Percentiles rank a stretch among this genome's conserved stretches.
These are phyloP conservation scores for Potamilus streckersoni DNA, from an alignment of 1,140 invertebrate species.

Conservation along the genomic window DNA sequence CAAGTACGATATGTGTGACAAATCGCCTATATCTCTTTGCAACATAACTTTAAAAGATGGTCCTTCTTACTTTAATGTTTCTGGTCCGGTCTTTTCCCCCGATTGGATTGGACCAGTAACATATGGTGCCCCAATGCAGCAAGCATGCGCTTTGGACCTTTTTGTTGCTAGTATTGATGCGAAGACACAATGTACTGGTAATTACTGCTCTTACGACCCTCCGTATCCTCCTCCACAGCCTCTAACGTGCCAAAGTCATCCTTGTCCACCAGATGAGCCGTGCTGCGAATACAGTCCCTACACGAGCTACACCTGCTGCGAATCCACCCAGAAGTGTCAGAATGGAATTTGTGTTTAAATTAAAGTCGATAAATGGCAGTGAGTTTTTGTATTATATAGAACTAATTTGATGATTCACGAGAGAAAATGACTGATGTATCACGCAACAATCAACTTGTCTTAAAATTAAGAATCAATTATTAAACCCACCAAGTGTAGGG, in stretches of 20 bases:
- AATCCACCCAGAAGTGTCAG: conserved; percentile 29
- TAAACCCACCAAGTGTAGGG: no score
- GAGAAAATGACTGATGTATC: no score
- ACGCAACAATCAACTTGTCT: no score
- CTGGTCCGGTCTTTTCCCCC: conserved; percentile 35
- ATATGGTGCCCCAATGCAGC: conserved; percentile 30
- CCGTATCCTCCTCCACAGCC: conserved; percentile 27
- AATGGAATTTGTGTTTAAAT: conserved; percentile 29
- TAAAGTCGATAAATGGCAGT: no score
- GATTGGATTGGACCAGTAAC: conserved; percentile 38
- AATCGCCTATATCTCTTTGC: conserved; percentile 26
- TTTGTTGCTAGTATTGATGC: conserved; percentile 34
- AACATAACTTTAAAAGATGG: conserved; percentile 40
- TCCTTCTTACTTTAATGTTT: conserved; percentile 30
- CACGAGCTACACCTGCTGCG: conserved; percentile 38
- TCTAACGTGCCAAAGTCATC: conserved; percentile 32
- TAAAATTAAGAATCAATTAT: no score
- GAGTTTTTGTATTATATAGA: no score
- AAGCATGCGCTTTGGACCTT: conserved; percentile 34
- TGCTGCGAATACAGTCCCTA: conserved; percentile 43
- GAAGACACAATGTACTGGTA: conserved; percentile 22
- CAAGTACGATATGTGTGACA: conserved; percentile 29
- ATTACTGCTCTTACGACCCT: conserved; percentile 31
- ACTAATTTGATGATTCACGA: no score
- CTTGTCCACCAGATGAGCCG: conserved; percentile 29